A percentile compares a stretch with the other conserved stretches of the same genome.
Evolutionary conservation across 53 echinoderm and acorn worm genomes (phyloP).

Genomic region (Astropecten irregularis): DNA sequence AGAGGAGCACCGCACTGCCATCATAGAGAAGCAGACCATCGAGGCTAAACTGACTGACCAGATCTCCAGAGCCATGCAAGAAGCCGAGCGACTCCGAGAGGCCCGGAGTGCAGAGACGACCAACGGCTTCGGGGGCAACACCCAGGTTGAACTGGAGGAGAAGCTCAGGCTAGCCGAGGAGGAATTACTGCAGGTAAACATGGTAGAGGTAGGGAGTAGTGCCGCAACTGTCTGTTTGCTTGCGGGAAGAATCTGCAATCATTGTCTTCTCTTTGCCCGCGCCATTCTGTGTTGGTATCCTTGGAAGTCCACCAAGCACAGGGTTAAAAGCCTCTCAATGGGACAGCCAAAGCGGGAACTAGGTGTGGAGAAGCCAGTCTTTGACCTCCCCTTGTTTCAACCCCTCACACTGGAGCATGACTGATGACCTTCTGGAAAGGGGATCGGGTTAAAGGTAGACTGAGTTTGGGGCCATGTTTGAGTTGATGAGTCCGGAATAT

Average conservation of each 20-base stretch:
- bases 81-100: slow-evolving; percentile 77
- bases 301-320: no score
- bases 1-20: slow-evolving; percentile 78
- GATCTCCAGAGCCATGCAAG: slow-evolving; percentile 78
- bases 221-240: neutral
- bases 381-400: no score
- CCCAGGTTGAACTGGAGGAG: slow-evolving; percentile 50
- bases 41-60: slow-evolving; percentile 91
- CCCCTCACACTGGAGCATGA: no score
- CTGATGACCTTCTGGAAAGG: no score
- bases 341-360: no score
- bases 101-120: slow-evolving; percentile 55
- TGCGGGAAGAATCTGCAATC: neutral
- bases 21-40: slow-evolving; percentile 84
- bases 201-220: neutral
- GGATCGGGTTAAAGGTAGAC: no score
- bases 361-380: no score
- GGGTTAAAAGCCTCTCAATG: no score
- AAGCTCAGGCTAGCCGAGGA: slow-evolving; percentile 87
- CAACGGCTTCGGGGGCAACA: slow-evolving; percentile 57
- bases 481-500: no score
- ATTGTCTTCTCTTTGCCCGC: no score
- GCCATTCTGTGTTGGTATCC: no score
- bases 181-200: slow-evolving; percentile 82
- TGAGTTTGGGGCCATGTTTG: no score